Base-by-base conservation (phyloP, 2,888 invertebrate species). In the Acleris cristana region DNA sequence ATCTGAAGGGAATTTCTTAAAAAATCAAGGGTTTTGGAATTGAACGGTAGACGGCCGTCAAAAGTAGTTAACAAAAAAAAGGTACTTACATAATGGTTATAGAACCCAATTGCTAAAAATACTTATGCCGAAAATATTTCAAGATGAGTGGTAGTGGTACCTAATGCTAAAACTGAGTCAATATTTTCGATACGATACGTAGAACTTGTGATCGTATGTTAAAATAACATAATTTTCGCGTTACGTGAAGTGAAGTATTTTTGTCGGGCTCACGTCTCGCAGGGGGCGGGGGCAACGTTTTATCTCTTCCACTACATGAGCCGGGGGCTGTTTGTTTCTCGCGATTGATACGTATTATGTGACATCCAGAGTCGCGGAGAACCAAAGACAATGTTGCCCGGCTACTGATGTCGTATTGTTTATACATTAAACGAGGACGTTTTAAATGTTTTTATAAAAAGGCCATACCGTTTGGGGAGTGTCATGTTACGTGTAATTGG, bases 251-350 rank as follows among this genome's bases (percentile, higher is more conserved):
- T 23, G 26, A 23, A 54, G 58, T 51, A 51, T 51, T 55, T 64
- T 57, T 64, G 23, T 40, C 12, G 19, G 19, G 56, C n/a, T 26
- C 30, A 48, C 56, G 52, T 65, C 53, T 44, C 30, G 55, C 57
- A 16, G 34, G 8, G 51, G 61, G 62, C 54, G 54, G 48, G 30
- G 62, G 64, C 49, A 3, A 74, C 75, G 74, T 79, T 83, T 87
- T 88, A 87, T 88, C 87, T 87, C 87, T 88, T 87, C 87, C 88
- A 81, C 84, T 87, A 86, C 86, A 86, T 84, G 81, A 74, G 73
- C 77, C 77, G 74, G 54, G 71, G 80, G 83, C 80, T 79, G 81
- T 84, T 87, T 86, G 85, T 86, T 82, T 80, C 79, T 78, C 79
- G 81, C 80, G 81, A 86, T 84, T 84, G 84, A 85, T 86, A 84